Conservation (phyloP, 2,113 vertebrate genomes). For the Camelus bactrianus region DNA sequence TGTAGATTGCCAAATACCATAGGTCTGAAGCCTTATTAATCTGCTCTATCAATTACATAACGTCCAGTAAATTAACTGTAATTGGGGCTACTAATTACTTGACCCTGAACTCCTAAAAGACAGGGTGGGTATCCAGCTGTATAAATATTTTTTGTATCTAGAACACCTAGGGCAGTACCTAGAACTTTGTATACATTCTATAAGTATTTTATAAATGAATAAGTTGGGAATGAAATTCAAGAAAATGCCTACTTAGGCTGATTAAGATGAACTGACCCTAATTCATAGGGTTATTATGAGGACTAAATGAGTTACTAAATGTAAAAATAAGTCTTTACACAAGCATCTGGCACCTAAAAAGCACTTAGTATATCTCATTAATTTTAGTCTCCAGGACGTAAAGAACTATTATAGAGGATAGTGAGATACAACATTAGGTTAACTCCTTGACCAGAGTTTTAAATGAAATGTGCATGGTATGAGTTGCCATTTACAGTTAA, state of each 20-base stretch:
- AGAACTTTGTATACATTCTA: background rate
- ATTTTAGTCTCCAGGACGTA: slow-evolving; percentile 48
- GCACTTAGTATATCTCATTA: background rate
- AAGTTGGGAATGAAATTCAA: slow-evolving; percentile 31
- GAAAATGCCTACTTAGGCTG: background rate
- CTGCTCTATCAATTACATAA: background rate
- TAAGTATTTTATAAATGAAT: background rate
- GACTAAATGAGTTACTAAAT: slow-evolving; percentile 5
- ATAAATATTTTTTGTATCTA: background rate
- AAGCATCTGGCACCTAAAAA: slow-evolving; percentile 3
- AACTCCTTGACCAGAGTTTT: slow-evolving; percentile 15
- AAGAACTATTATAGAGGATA: slow-evolving; percentile 40
- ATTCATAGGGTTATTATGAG: background rate
- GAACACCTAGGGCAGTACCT: background rate
- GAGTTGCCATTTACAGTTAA: slow-evolving; percentile 40
- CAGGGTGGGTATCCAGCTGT: background rate
- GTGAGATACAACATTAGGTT: background rate
- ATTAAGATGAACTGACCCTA: background rate
- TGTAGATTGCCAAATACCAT: background rate
- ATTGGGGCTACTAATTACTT: background rate
- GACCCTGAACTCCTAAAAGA: slow-evolving; percentile 8
- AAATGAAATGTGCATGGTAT: background rate
- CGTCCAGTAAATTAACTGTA: slow-evolving; percentile 42
- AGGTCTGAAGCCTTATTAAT: slow-evolving; percentile 11
- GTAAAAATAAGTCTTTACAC: background rate